These are phyloP conservation scores for Ficedula albicollis DNA, from an alignment of 2,797 vertebrate species.

Conservation along the genomic window DNA sequence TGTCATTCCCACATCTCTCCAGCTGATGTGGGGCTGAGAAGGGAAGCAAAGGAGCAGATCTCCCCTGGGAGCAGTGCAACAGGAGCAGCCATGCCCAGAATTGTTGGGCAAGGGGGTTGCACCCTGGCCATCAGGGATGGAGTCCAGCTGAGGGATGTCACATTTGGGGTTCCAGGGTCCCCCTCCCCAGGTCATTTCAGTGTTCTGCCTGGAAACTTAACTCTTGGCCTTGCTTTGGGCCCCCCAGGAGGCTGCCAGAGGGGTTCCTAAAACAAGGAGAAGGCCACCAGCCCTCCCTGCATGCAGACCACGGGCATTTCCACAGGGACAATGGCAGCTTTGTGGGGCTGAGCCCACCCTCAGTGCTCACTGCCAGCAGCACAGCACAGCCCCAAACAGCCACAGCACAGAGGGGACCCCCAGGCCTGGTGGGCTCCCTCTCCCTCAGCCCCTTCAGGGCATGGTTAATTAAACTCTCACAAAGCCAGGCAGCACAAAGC, in stretches of 20 bases:
- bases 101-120: background rate
- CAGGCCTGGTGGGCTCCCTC: background rate
- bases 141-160: background rate
- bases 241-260: background rate
- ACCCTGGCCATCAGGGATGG: background rate
- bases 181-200: background rate
- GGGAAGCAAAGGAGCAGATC: background rate
- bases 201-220: background rate
- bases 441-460: background rate
- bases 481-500: background rate
- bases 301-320: rapidly evolving
- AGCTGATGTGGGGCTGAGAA: background rate
- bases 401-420: background rate
- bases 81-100: background rate
- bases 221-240: background rate
- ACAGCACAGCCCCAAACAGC: background rate
- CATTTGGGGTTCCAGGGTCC: background rate
- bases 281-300: background rate
- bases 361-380: rapidly evolving
- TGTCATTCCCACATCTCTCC: rapidly evolving
- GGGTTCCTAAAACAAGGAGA: background rate
- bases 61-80: background rate
- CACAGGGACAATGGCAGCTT: background rate
- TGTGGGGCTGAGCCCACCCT: background rate
- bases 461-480: constrained; percentile 14